Base-by-base conservation (phyloP, 2,797 vertebrate genomes). In the Pangasius larnaudii region DNA sequence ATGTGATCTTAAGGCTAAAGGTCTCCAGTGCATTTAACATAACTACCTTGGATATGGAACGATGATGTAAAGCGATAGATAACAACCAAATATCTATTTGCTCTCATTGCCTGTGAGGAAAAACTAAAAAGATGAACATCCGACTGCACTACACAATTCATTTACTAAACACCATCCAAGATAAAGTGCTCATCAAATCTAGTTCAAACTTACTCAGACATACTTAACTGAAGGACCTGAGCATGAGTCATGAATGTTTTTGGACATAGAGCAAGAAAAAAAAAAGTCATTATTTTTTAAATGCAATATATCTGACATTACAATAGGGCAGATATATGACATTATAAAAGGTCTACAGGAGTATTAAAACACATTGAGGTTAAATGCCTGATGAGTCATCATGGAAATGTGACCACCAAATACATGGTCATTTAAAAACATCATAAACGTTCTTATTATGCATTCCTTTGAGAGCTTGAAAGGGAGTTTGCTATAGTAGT, bases 371-470 rank as follows among this genome's bases (percentile, higher is more conserved):
- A 88, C 24, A 24, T 18, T 14, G 65, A 58, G 72, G 61, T 75
- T 49, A 84, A 87, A 11, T 63, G 87, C 27, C 87, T 84, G 39
- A 22, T 77, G 79, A 87, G 56, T 75, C 80, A 84, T 69, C 30
- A 7, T 22, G 82, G 36, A 27, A 53, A 84, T 36, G 42, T 56
- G 24, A 71, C 61, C 36, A 30, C 36, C 3, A 79, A 79, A 78
- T 42, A 74, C 18, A 33, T 1, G 42, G 24, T 16, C 74, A 78
- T 78, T 84, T 75, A 84, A 78, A 69, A 78, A 72, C n/a, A 30
- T 8, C 39, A 46, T 33, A n/a, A 88, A 88, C 42, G 33, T 2
- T 56, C 11, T 69, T 46, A 30, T 42, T 78, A 46, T 67, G 46
- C 36, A 69, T 30, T 85, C 51, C 61, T 69, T 53, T 13, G 30